Conservation (phyloP, 2,888 invertebrate species). For the Apodemia mormo region DNA sequence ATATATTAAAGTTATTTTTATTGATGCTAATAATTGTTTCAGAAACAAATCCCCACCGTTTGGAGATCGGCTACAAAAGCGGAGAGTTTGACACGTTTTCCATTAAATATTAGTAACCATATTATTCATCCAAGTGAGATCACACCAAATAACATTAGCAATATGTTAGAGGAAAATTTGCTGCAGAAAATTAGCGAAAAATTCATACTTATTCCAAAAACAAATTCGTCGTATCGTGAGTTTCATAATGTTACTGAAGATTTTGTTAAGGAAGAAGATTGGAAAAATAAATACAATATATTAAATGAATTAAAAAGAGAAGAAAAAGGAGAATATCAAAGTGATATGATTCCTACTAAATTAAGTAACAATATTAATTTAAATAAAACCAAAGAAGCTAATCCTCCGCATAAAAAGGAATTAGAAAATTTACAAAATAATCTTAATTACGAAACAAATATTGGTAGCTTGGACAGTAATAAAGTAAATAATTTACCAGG, state of each 20-base stretch:
- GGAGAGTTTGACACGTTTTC: not conserved
- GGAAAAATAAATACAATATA: conserved; percentile 74
- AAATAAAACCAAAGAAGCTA: not conserved
- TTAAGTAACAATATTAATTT: not conserved
- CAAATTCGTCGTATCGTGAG: conserved; percentile 37
- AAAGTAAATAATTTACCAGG: not conserved
- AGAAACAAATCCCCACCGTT: not conserved
- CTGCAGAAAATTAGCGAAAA: conserved; percentile 67
- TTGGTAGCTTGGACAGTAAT: not conserved
- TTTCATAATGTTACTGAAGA: conserved; percentile 33
- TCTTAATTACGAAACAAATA: not conserved
- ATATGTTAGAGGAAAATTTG: conserved; percentile 48
- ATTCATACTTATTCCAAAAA: conserved; percentile 69
- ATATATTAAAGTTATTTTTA: too few species aligned
- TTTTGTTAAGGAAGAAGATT: conserved; percentile 48
- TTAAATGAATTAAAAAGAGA: conserved; percentile 59
- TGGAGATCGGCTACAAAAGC: not conserved
- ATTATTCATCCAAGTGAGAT: conserved; percentile 1
- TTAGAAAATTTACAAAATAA: not conserved
- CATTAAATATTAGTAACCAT: not conserved
- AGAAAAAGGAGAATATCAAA: conserved; percentile 45
- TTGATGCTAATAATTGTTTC: not conserved
- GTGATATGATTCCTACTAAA: conserved; percentile 11
- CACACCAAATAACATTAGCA: conserved; percentile 26
- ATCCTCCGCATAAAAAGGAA: not conserved